Evolutionary conservation across 92 coral and sea anemone species (phyloP).

Genomic region (Siderastrea siderea): DNA sequence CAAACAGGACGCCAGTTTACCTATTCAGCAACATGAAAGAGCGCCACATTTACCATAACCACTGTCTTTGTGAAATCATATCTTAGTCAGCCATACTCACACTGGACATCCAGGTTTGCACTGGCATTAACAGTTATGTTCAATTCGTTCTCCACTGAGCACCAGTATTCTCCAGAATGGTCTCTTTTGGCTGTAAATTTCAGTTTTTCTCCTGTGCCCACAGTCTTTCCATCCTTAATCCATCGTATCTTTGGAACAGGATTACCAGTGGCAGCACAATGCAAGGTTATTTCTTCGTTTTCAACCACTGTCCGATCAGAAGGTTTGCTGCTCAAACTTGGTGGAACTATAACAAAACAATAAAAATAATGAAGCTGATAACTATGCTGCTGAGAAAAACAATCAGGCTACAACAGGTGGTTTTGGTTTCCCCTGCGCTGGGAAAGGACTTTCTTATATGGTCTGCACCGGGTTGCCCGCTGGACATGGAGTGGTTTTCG

Average conservation of each 20-base stretch:
- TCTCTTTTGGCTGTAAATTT: background rate
- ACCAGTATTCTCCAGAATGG: conserved; percentile 29
- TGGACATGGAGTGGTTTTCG: too few species aligned
- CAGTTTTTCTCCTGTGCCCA: conserved; percentile 2
- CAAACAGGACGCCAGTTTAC: too few species aligned
- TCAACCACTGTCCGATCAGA: background rate
- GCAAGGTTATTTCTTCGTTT: background rate
- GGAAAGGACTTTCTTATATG: too few species aligned
- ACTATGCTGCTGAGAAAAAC: too few species aligned
- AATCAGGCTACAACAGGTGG: too few species aligned
- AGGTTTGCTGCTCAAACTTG: background rate
- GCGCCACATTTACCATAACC: too few species aligned
- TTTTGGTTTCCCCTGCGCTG: too few species aligned
- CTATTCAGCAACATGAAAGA: too few species aligned
- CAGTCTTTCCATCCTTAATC: conserved; percentile 13
- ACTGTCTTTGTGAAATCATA: too few species aligned
- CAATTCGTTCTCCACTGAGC: conserved; percentile 3
- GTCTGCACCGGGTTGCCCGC: too few species aligned
- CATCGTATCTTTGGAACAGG: conserved; percentile 7
- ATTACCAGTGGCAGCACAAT: conserved; percentile 26
- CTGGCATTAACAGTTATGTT: background rate
- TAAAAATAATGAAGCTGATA: too few species aligned
- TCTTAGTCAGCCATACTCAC: background rate
- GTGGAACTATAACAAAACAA: background rate
- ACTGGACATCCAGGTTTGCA: conserved; percentile 3